Percentiles rank a stretch among this genome's conserved stretches.
phyloP scores from a whole-genome alignment of 2,113 vertebrate genomes.

The Python bivittatus region DNA sequence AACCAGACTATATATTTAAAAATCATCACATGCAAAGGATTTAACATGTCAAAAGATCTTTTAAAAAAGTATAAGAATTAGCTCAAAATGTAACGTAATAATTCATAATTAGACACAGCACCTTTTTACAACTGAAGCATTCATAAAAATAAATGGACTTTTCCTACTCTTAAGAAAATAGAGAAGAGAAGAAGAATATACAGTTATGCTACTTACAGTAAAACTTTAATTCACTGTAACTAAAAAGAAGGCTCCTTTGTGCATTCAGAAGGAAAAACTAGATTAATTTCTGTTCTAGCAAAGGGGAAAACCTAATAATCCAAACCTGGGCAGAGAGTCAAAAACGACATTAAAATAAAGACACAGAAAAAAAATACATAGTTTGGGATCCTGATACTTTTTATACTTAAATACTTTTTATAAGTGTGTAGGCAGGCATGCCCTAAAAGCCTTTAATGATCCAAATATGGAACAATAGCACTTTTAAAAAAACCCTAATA shows the following conservation, averaged over 20 bases:
- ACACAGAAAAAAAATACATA: background rate
- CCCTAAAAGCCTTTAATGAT: constrained; percentile 48
- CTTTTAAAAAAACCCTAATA: constrained; percentile 38
- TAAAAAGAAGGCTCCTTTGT: constrained; percentile 33
- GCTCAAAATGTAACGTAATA: background rate
- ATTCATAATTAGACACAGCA: constrained; percentile 6
- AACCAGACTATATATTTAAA: background rate
- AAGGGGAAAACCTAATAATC: constrained; percentile 42
- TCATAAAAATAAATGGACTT: background rate
- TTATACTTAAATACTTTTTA: constrained; percentile 17
- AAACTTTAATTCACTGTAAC: constrained; percentile 26
- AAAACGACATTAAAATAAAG: constrained; percentile 44
- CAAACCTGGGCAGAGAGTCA: constrained; percentile 35
- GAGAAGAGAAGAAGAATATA: background rate
- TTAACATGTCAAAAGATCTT: background rate
- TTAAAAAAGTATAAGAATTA: background rate
- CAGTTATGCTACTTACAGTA: background rate
- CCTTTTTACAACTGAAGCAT: constrained; percentile 24
- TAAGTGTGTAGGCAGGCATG: background rate
- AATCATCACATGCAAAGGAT: background rate
- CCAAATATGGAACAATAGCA: constrained; percentile 46
- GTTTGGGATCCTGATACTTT: constrained; percentile 4
- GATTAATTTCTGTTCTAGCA: constrained; percentile 42
- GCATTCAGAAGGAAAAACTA: constrained; percentile 36
- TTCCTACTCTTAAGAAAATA: constrained; percentile 22